Evolutionary conservation across 2,888 invertebrate species (phyloP), one percentile per base, ranked within the genome.

Genomic region (Cephus rjabovi): DNA sequence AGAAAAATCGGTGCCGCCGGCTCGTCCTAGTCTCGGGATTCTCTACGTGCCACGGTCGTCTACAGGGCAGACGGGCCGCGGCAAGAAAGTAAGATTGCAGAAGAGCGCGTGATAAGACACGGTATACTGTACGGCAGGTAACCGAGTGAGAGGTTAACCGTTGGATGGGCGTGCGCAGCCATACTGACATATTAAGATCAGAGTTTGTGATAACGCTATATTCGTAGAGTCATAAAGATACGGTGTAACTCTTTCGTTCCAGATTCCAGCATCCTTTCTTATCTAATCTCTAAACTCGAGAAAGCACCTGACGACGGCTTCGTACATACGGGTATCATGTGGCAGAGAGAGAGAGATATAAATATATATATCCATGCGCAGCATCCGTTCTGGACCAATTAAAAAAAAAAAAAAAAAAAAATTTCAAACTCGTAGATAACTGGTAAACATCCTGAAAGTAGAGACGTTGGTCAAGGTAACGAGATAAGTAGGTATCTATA

Each of bases 131-230:
- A 56, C 40, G 40, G 40, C 1, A 23, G 40, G 40, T 56, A 56
- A 56, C 15, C 40, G 40, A 56, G 40, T 56, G 40, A 56, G 40
- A 56, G 40, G 40, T 56, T 56, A 23, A 56, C 40, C 40, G 71
- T 77, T 82, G 75, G 77, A 73, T 80, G 80, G 84, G 84, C 77
- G 75, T 74, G 70, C 23, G 40, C 40, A 56, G 40, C 71, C 77
- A 70, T 74, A 75, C 77, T 84, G 86, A 87, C 86, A 87, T 86
- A 87, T 87, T 87, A 87, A 87, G 87, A 87, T 87, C 84, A 81
- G 82, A 78, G 82, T 79, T 80, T 80, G 83, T 81, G 87, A 87
- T 87, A 87, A 83, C 79, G 81, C 80, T 82, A 82, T 78, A 80
- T 81, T 77, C 82, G 77, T 77, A 69, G 74, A 87, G 85, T 83